A percentile compares a stretch with the other conserved stretches of the same genome.
These are phyloP conservation scores for Epirrhoe alternata DNA, from an alignment of 2,888 invertebrate genomes.

Conservation along the genomic window DNA sequence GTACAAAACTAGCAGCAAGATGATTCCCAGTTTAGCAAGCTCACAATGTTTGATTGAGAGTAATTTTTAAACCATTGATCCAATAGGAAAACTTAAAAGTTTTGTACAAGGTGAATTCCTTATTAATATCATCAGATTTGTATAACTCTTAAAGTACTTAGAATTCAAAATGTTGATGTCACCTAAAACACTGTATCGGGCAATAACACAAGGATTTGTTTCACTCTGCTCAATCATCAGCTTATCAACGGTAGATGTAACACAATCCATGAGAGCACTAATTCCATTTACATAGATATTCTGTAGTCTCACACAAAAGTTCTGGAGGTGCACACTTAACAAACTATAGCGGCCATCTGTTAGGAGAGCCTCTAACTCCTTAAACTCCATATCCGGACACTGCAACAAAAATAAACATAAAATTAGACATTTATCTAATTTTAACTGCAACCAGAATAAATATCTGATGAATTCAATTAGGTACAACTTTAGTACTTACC, in stretches of 20 bases:
- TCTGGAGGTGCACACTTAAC: conserved; percentile 83
- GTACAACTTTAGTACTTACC: conserved; percentile 66
- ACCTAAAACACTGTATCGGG: conserved; percentile 89
- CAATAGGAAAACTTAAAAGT: too few species aligned
- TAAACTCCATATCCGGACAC: conserved; percentile 91
- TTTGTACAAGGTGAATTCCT: too few species aligned
- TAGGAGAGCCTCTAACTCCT: conserved; percentile 87
- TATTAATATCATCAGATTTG: too few species aligned
- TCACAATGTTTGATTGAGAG: too few species aligned
- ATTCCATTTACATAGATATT: conserved; percentile 86
- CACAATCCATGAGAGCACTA: conserved; percentile 87
- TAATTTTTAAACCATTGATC: too few species aligned
- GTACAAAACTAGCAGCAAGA: too few species aligned
- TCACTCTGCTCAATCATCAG: conserved; percentile 83
- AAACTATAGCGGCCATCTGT: conserved; percentile 86
- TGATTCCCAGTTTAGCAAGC: too few species aligned
- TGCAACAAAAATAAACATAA: conserved; percentile 55
- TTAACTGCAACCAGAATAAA: background rate
- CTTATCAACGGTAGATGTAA: conserved; percentile 85
- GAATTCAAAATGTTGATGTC: conserved; percentile 45
- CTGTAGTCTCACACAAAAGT: conserved; percentile 85
- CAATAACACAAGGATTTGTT: conserved; percentile 79
- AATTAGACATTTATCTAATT: background rate
- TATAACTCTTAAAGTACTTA: too few species aligned
- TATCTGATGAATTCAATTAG: background rate